Percentiles rank a stretch among this genome's conserved stretches.
Conservation (phyloP, 2,888 invertebrate genomes). For the Eupithecia tripunctaria region DNA sequence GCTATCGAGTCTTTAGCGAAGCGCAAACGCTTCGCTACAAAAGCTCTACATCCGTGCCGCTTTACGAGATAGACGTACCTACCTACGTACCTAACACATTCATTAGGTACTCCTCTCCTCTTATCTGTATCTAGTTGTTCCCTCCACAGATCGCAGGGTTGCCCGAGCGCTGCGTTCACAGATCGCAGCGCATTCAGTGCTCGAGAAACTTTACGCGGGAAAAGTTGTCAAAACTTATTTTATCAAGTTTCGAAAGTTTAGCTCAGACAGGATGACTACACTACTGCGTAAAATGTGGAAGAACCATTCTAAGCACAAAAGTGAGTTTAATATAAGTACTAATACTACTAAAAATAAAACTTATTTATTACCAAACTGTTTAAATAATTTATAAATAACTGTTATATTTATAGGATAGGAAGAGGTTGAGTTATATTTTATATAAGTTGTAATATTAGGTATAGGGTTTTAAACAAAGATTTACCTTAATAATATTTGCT, state of each 20-base stretch:
- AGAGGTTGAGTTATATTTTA: no score
- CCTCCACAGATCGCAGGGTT: slow-evolving; percentile 57
- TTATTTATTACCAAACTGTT: no score
- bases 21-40: not conserved
- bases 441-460: no score
- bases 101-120: slow-evolving; percentile 14
- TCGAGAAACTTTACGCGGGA: slow-evolving; percentile 60
- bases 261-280: slow-evolving; percentile 77
- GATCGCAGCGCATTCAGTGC: slow-evolving; percentile 50
- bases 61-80: not conserved
- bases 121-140: slow-evolving; percentile 24
- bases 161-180: slow-evolving; percentile 49
- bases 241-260: slow-evolving; percentile 24
- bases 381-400: no score
- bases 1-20: not conserved
- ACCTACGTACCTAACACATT: no score
- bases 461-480: no score
- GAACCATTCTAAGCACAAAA: slow-evolving; percentile 87
- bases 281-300: slow-evolving; percentile 87
- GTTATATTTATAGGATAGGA: no score
- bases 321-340: slow-evolving; percentile 74
- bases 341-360: not conserved
- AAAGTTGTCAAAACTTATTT: slow-evolving; percentile 54
- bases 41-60: not conserved
- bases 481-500: no score